phyloP scores from a whole-genome alignment of 2,113 vertebrate species.

The Sander vitreus region DNA sequence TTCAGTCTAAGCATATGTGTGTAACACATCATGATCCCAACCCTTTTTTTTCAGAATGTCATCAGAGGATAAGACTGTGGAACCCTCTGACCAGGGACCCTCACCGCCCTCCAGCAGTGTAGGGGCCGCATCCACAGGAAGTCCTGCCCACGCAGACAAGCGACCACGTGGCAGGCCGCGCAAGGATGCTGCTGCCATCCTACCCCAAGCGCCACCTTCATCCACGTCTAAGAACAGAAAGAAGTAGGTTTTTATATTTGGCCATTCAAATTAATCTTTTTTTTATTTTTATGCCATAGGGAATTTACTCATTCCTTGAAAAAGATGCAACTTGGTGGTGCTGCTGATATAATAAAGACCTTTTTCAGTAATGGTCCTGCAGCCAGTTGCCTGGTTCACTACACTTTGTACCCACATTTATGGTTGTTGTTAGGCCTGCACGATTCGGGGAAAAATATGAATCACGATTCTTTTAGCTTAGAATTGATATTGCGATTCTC shows the following conservation, averaged over 20 bases:
- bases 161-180: constrained; percentile 96
- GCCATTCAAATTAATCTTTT: neutral
- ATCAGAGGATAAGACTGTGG: constrained; percentile 96
- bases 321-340: neutral
- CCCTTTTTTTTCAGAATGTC: constrained; percentile 91
- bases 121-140: constrained; percentile 91
- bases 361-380: neutral
- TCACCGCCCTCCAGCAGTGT: constrained; percentile 88
- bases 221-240: constrained; percentile 92
- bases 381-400: neutral
- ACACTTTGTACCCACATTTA: neutral
- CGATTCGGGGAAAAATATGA: no score
- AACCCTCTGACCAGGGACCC: constrained; percentile 90
- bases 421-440: neutral
- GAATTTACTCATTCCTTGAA: neutral
- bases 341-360: neutral
- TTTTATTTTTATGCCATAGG: neutral
- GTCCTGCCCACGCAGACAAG: constrained; percentile 94
- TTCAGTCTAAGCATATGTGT: neutral
- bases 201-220: constrained; percentile 70
- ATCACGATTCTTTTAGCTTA: no score
- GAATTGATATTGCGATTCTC: no score
- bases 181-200: constrained; percentile 91
- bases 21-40: constrained; percentile 9
- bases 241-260: constrained; percentile 88